These are phyloP conservation scores for Drosophila limbata DNA, from an alignment of 2,888 invertebrate species.

Conservation along the genomic window DNA sequence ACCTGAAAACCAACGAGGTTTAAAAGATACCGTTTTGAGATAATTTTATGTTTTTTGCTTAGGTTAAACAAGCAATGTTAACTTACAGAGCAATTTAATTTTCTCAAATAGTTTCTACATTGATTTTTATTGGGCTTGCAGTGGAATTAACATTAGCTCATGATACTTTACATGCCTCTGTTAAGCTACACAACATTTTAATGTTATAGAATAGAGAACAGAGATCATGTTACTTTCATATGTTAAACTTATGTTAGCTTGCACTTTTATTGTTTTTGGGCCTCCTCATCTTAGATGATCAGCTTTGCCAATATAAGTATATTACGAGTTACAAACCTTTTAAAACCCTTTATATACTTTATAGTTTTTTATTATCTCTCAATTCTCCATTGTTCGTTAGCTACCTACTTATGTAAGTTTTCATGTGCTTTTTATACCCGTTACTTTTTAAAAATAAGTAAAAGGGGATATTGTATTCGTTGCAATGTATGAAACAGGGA, in stretches of 20 bases:
- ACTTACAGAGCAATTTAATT: background rate
- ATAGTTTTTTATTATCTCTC: conserved; percentile 9
- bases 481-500: too few relatives aligned
- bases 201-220: background rate
- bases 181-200: background rate
- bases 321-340: background rate
- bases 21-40: background rate
- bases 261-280: background rate
- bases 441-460: too few relatives aligned
- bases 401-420: conserved; percentile 35
- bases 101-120: background rate
- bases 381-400: conserved; percentile 20
- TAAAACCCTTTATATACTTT: conserved; percentile 1
- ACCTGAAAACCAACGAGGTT: background rate
- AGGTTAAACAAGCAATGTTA: background rate
- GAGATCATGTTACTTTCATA: background rate
- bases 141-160: too few relatives aligned
- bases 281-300: background rate
- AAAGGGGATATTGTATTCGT: too few relatives aligned
- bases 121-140: too few relatives aligned
- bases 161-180: background rate
- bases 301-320: background rate
- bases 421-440: conserved; percentile 4
- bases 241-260: background rate
- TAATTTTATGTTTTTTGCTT: background rate